Percentiles rank a stretch among this genome's conserved stretches.
Conservation (phyloP, 2,113 vertebrate genomes). For the Oreochromis tanganicae region DNA sequence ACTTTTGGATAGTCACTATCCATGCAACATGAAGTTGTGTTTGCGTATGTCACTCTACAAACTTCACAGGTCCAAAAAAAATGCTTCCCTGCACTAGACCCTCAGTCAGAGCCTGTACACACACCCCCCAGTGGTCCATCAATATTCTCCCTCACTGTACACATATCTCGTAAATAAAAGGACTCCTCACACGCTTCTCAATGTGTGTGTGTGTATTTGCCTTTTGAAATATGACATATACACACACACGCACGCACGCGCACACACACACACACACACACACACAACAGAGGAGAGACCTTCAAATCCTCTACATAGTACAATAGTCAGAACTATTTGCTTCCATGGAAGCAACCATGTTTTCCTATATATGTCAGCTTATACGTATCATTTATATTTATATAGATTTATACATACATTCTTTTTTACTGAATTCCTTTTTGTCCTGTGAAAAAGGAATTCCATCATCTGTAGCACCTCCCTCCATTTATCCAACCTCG, state of each 20-base stretch:
- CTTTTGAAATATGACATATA: slow-evolving; percentile 9
- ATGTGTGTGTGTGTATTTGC: slow-evolving; percentile 10
- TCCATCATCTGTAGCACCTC: slow-evolving; percentile 14
- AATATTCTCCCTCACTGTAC: slow-evolving; percentile 65
- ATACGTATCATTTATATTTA: slow-evolving; percentile 62
- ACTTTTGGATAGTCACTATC: slow-evolving; percentile 38
- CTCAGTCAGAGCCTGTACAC: slow-evolving; percentile 35
- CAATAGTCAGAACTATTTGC: slow-evolving; percentile 50
- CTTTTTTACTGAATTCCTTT: slow-evolving; percentile 61
- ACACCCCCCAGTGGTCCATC: slow-evolving; percentile 70
- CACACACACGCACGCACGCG: neutral
- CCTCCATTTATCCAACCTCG: slow-evolving; percentile 9
- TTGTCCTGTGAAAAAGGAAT: slow-evolving; percentile 47
- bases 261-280: neutral
- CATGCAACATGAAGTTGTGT: slow-evolving; percentile 20
- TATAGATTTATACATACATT: slow-evolving; percentile 72
- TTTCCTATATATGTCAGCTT: slow-evolving; percentile 65
- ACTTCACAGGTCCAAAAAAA: slow-evolving; percentile 65
- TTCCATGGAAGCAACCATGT: slow-evolving; percentile 55
- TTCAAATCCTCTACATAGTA: slow-evolving; percentile 62
- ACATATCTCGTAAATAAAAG: slow-evolving; percentile 63
- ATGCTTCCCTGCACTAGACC: slow-evolving; percentile 38
- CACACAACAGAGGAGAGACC: slow-evolving; percentile 30
- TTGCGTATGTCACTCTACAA: slow-evolving; percentile 41
- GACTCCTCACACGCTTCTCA: slow-evolving; percentile 34